phyloP scores from a whole-genome alignment of 2,113 vertebrate genomes.

The Xiphorhynchus elegans region DNA sequence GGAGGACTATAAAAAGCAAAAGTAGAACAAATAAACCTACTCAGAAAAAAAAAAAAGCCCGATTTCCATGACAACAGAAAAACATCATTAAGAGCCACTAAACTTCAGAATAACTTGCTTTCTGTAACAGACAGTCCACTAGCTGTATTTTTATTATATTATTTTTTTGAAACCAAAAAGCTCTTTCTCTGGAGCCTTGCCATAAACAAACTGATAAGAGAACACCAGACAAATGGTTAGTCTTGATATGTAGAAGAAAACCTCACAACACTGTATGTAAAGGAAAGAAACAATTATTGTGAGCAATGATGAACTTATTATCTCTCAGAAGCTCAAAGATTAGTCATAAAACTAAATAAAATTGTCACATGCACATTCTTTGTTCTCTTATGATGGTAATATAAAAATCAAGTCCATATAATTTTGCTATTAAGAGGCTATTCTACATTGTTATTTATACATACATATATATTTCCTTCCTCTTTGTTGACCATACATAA shows the following conservation, averaged over 20 bases:
- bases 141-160: not conserved
- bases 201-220: not conserved
- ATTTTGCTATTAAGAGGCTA: not conserved
- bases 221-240: not conserved
- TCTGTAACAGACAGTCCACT: not conserved
- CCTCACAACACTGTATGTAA: not conserved
- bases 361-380: not conserved
- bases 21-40: constrained; percentile 64
- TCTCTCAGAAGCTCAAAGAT: not conserved
- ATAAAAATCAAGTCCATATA: not conserved
- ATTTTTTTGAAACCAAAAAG: not conserved
- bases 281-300: not conserved
- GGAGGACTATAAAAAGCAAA: constrained; percentile 71
- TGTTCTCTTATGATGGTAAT: not conserved
- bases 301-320: not conserved
- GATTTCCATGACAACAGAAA: constrained; percentile 80
- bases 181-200: not conserved
- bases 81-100: constrained; percentile 59
- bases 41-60: not conserved
- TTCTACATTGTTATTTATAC: not conserved
- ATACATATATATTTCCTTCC: not conserved
- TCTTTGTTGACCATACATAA: not conserved
- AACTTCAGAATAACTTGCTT: constrained; percentile 40
- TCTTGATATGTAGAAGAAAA: not conserved
- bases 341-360: not conserved